Conservation (phyloP, 2,888 invertebrate genomes). For the Taphrorychus bicolor region DNA sequence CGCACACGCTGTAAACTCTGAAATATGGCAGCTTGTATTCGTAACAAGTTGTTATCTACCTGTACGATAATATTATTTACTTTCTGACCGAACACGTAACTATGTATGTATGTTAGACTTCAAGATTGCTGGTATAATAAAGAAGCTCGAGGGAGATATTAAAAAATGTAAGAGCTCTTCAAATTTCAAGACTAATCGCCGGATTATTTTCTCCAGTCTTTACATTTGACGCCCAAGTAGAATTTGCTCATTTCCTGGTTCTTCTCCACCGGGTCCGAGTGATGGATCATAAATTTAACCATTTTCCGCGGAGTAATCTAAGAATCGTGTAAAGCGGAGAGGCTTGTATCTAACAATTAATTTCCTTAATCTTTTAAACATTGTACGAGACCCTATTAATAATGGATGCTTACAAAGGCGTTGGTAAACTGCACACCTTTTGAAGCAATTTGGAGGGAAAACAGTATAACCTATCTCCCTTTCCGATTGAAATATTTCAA, state of each 20-base stretch:
- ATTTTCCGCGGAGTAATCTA: conserved; percentile 33
- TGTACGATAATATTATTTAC: neutral
- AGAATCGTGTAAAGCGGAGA: conserved; percentile 35
- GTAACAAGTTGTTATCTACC: conserved; percentile 14
- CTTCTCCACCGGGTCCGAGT: neutral
- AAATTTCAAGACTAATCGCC: neutral
- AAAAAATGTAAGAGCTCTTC: neutral
- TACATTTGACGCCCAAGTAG: neutral
- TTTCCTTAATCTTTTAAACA: conserved; percentile 29
- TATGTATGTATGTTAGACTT: neutral
- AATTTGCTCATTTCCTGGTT: conserved; percentile 15
- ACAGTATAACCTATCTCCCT: no score
- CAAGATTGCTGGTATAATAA: no score
- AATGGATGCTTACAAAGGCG: no score
- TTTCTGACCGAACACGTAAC: no score
- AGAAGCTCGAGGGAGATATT: neutral
- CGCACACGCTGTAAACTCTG: conserved; percentile 43
- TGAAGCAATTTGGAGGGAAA: no score
- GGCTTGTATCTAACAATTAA: conserved; percentile 28
- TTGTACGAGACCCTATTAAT: conserved; percentile 27
- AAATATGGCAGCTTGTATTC: conserved; percentile 24
- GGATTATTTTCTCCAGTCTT: conserved; percentile 3
- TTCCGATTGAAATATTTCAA: conserved; percentile 33
- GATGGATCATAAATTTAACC: conserved; percentile 29
- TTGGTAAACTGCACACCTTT: no score